These are phyloP conservation scores for Trachymyrmex cornetzi DNA, from an alignment of 1,140 invertebrate species.

Conservation along the genomic window DNA sequence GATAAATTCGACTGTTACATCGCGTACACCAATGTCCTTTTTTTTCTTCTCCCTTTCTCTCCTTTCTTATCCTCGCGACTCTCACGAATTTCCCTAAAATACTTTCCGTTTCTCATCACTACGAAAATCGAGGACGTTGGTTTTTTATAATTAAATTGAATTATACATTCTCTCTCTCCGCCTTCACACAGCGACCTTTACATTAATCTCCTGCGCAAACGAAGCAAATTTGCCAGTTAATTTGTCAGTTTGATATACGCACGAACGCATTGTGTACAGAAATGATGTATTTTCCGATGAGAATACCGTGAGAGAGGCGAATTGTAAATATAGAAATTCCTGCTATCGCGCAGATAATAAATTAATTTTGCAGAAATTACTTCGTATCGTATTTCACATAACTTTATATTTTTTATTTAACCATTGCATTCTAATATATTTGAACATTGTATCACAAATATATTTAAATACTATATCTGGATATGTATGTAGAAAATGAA, in stretches of 20 bases:
- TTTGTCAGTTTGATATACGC: constrained; percentile 17
- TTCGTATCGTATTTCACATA: background rate
- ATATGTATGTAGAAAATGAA: background rate
- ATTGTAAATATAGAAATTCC: constrained; percentile 23
- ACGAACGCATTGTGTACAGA: background rate
- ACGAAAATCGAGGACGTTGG: background rate
- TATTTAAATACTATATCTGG: background rate
- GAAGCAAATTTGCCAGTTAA: constrained; percentile 3
- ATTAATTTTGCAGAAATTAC: background rate
- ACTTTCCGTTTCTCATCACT: background rate
- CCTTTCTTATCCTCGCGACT: background rate
- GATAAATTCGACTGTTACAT: constrained; percentile 75
- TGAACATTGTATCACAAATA: background rate
- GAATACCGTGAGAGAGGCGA: background rate
- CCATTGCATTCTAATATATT: background rate
- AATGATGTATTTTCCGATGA: constrained; percentile 4
- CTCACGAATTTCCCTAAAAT: background rate
- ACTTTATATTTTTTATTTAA: background rate
- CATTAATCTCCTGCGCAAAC: constrained; percentile 11
- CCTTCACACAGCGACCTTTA: background rate
- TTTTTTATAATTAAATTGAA: constrained; percentile 29
- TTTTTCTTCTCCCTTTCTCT: background rate
- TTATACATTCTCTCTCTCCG: constrained; percentile 44
- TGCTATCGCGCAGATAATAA: background rate
- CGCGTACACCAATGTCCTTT: constrained; percentile 44